Conservation (phyloP, 2,888 invertebrate species). For the Mongoloraphidia duomilia region DNA sequence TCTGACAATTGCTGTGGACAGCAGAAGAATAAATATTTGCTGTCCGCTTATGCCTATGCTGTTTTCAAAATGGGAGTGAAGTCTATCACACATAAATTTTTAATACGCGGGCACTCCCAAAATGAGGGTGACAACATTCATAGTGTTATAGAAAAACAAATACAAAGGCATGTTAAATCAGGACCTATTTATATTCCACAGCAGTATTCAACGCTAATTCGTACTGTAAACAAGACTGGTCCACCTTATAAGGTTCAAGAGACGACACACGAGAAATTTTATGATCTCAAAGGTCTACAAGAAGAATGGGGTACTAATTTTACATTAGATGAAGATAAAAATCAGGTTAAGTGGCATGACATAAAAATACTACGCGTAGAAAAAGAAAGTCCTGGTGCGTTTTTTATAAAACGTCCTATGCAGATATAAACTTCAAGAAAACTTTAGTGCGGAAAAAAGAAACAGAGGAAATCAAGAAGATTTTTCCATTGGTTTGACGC, state of each 20-base stretch:
- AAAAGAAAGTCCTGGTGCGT: slow-evolving; percentile 1
- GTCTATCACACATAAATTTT: slow-evolving; percentile 15
- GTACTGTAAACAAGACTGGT: slow-evolving; percentile 14
- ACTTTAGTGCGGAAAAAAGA: too few relatives aligned
- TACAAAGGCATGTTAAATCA: slow-evolving; percentile 19
- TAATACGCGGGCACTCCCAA: slow-evolving; percentile 14
- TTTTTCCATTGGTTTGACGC: too few relatives aligned
- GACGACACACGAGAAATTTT: slow-evolving; percentile 11
- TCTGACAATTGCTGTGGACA: slow-evolving; percentile 21
- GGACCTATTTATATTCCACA: slow-evolving; percentile 18
- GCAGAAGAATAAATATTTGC: slow-evolving; percentile 15
- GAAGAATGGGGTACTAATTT: slow-evolving; percentile 15
- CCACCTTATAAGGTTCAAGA: slow-evolving; percentile 11
- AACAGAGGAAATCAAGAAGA: too few relatives aligned
- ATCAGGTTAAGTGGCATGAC: slow-evolving; percentile 14
- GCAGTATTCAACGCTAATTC: slow-evolving; percentile 13
- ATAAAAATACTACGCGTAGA: slow-evolving; percentile 14
- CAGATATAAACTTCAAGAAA: too few relatives aligned
- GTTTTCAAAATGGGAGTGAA: slow-evolving; percentile 10
- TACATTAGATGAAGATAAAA: slow-evolving; percentile 12
- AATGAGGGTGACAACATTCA: slow-evolving; percentile 15
- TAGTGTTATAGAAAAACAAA: slow-evolving; percentile 16
- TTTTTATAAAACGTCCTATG: too few relatives aligned
- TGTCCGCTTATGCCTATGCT: slow-evolving; percentile 14
- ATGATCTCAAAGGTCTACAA: slow-evolving; percentile 12